A percentile compares a stretch with the other conserved stretches of the same genome.
Conservation (phyloP, 2,888 invertebrate species). For the Drosophila macrospina region DNA sequence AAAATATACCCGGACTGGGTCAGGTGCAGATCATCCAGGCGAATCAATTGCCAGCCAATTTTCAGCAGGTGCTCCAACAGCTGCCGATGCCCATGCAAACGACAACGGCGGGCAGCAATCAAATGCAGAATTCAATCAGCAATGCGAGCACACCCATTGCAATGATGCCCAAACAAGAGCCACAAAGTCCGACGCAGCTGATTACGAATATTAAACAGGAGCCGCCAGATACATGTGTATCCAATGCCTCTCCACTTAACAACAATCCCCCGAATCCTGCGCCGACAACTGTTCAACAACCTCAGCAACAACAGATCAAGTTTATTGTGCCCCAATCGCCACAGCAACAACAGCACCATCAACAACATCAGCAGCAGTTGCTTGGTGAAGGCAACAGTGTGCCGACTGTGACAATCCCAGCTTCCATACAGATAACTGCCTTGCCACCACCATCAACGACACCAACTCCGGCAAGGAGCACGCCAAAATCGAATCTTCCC, state of each 20-base stretch:
- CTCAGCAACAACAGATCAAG: conserved; percentile 70
- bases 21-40: conserved; percentile 89
- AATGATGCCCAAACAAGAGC: conserved; percentile 82
- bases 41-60: conserved; percentile 84
- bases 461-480: conserved; percentile 26
- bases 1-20: conserved; percentile 91
- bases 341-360: conserved; percentile 49
- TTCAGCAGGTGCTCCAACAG: conserved; percentile 77
- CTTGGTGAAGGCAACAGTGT: conserved; percentile 29
- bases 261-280: conserved; percentile 22
- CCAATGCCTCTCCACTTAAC: conserved; percentile 20
- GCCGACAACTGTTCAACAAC: conserved; percentile 17
- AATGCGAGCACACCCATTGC: conserved; percentile 50
- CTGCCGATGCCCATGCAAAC: conserved; percentile 63
- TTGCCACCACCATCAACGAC: conserved; percentile 32
- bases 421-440: conserved; percentile 72
- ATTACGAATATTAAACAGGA: conserved; percentile 84
- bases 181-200: conserved; percentile 83
- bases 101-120: conserved; percentile 25
- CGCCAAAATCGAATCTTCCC: neutral
- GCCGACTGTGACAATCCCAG: conserved; percentile 64
- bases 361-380: conserved; percentile 57
- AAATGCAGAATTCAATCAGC: conserved; percentile 68
- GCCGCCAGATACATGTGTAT: conserved; percentile 77
- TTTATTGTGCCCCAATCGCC: conserved; percentile 75